These are phyloP conservation scores for Drosophila diplacantha DNA, from an alignment of 2,888 invertebrate genomes.

Conservation along the genomic window DNA sequence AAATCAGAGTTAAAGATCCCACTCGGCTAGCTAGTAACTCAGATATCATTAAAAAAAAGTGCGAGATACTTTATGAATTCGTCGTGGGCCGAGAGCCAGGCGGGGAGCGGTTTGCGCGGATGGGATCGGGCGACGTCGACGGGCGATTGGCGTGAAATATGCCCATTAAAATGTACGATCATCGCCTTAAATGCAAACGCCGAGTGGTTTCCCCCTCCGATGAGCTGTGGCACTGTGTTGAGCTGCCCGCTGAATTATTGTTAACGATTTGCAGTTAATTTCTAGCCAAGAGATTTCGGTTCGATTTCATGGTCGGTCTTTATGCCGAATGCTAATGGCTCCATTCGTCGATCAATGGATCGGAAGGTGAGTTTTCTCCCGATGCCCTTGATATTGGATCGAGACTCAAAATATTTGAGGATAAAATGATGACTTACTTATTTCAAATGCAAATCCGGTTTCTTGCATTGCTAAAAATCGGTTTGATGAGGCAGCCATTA, in stretches of 20 bases:
- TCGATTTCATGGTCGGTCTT: constrained; percentile 55
- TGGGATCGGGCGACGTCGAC: constrained; percentile 1
- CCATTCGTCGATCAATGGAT: constrained; percentile 51
- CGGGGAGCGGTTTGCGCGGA: neutral
- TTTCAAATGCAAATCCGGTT: neutral
- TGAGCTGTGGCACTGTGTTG: constrained; percentile 13
- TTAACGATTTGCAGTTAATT: constrained; percentile 76
- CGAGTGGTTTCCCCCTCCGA: neutral
- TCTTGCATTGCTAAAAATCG: neutral
- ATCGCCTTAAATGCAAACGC: constrained; percentile 66
- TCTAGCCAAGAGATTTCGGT: constrained; percentile 64
- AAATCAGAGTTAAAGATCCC: constrained; percentile 43
- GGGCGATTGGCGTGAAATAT: constrained; percentile 70
- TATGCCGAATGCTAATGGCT: constrained; percentile 67
- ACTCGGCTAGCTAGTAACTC: constrained; percentile 70
- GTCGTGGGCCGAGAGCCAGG: constrained; percentile 61
- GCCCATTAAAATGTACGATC: constrained; percentile 63
- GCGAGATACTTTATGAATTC: constrained; percentile 74
- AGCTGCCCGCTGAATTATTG: constrained; percentile 69
- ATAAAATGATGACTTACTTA: neutral
- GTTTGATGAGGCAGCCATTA: neutral
- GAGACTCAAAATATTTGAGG: neutral
- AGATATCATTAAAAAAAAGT: constrained; percentile 74
- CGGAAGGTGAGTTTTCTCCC: constrained; percentile 9
- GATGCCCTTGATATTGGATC: neutral